Evolutionary conservation across 2,113 vertebrate genomes (phyloP).

Genomic region (Arenaria interpres): DNA sequence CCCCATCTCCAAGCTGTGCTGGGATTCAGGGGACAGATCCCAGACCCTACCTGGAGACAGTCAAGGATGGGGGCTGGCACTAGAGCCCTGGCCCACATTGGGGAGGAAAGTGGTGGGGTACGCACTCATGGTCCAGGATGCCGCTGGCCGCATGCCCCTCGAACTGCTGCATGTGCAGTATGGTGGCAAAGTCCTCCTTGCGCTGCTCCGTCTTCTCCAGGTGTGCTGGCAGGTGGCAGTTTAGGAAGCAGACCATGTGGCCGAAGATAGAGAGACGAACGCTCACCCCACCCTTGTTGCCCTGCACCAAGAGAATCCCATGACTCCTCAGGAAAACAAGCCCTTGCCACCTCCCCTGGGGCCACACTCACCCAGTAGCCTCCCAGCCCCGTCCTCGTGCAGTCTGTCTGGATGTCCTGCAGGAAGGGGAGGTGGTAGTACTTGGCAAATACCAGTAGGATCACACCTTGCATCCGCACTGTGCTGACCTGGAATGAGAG

Average conservation of each 20-base stretch:
- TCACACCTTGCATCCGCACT: conserved; percentile 94
- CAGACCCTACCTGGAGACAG: not conserved
- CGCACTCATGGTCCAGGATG: conserved; percentile 96
- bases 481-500: conserved; percentile 84
- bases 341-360: conserved; percentile 1
- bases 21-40: not conserved
- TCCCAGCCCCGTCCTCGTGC: conserved; percentile 87
- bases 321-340: not conserved
- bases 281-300: conserved; percentile 97
- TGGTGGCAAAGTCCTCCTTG: conserved; percentile 96
- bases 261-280: conserved; percentile 87
- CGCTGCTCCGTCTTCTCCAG: conserved; percentile 96
- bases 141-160: conserved; percentile 85
- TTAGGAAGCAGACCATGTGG: conserved; percentile 95
- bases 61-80: not conserved
- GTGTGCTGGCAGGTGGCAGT: conserved; percentile 97
- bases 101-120: not conserved
- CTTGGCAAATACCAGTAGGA: conserved; percentile 92
- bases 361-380: conserved; percentile 83
- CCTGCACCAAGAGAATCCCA: conserved; percentile 72
- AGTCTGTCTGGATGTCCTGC: conserved; percentile 88
- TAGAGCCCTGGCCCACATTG: not conserved
- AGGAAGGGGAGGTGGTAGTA: conserved; percentile 90
- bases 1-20: not conserved
- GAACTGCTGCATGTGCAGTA: conserved; percentile 96